Conservation (phyloP, 2,888 invertebrate genomes). For the Pristionchus entomophagus region DNA sequence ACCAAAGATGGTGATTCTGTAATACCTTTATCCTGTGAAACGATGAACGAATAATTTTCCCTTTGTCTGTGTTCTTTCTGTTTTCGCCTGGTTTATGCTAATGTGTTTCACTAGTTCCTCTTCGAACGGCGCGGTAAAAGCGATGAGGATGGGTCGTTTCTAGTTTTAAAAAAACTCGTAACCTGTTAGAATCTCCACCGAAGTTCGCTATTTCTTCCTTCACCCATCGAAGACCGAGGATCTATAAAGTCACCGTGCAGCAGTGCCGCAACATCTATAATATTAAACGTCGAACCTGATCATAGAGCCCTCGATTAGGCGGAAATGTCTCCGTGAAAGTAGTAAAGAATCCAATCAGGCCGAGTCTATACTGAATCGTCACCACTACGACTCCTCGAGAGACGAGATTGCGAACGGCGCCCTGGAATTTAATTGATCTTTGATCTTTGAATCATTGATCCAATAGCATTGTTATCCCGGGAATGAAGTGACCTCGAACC, state of each 20-base stretch:
- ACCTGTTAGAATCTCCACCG: conserved; percentile 25
- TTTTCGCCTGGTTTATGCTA: no score
- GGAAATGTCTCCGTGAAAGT: conserved; percentile 26
- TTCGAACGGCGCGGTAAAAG: no score
- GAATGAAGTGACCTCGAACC: no score
- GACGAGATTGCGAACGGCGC: conserved; percentile 31
- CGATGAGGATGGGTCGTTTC: neutral
- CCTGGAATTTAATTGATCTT: neutral
- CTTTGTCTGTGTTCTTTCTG: no score
- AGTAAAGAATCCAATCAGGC: conserved; percentile 21
- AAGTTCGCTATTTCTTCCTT: conserved; percentile 32
- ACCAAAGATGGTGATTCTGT: conserved; percentile 26
- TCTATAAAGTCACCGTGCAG: no score
- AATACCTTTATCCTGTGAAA: neutral
- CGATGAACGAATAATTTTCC: no score
- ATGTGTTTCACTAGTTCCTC: no score
- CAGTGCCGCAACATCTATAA: neutral
- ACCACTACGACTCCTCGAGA: conserved; percentile 33
- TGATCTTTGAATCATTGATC: neutral
- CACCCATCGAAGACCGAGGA: conserved; percentile 13
- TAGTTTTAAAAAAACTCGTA: no score
- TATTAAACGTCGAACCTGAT: neutral
- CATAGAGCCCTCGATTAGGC: conserved; percentile 20
- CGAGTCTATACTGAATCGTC: conserved; percentile 22
- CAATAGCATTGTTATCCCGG: neutral